phyloP scores from a whole-genome alignment of 2,797 vertebrate species.

The Pangasius macronema region DNA sequence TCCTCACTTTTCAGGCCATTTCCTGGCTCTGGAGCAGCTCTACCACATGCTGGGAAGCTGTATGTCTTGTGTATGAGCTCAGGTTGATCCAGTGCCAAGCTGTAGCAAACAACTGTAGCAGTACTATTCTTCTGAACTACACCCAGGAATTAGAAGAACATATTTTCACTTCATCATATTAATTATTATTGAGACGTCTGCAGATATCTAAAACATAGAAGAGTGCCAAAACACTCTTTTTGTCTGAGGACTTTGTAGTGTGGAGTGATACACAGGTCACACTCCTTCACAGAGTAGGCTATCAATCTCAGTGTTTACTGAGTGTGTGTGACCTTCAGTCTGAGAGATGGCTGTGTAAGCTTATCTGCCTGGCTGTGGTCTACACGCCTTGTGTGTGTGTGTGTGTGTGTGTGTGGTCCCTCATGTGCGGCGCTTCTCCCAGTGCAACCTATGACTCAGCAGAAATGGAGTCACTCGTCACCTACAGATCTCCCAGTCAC shows the following conservation, averaged over 20 bases:
- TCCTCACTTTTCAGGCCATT: background rate
- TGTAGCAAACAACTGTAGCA: background rate
- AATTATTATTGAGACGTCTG: background rate
- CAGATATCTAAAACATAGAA: background rate
- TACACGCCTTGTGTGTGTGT: constrained; percentile 7
- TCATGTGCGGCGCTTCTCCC: constrained; percentile 21
- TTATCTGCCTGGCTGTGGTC: constrained; percentile 48
- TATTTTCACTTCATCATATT: background rate
- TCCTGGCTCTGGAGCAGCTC: background rate
- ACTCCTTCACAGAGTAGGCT: constrained; percentile 33
- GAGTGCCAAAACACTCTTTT: constrained; percentile 32
- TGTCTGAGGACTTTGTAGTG: constrained; percentile 36
- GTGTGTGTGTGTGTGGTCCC: constrained; percentile 25
- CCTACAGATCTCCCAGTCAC: constrained; percentile 25
- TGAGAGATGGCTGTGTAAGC: constrained; percentile 49
- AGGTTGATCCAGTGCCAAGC: background rate
- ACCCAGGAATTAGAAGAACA: background rate
- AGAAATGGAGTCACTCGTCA: constrained; percentile 46
- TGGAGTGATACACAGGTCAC: constrained; percentile 40
- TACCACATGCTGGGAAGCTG: too few relatives aligned
- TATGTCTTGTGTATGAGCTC: background rate
- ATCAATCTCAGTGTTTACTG: constrained; percentile 51
- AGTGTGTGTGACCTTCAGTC: constrained; percentile 58
- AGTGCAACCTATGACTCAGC: constrained; percentile 45
- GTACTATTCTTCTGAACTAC: background rate